These are phyloP conservation scores for Miichthys miiuy DNA, from an alignment of 2,797 vertebrate genomes.

Conservation along the genomic window DNA sequence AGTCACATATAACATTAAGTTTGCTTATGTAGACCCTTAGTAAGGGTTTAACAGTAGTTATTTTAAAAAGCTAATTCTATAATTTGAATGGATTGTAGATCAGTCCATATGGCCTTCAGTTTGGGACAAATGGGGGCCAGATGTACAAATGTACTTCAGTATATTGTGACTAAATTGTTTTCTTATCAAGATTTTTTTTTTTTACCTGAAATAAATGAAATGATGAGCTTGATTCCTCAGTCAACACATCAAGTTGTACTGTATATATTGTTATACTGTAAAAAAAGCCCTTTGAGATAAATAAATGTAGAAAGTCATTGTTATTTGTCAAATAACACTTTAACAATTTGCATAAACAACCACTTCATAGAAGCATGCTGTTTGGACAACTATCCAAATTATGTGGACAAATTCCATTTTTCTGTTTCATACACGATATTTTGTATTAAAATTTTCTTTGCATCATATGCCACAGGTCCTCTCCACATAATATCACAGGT, in stretches of 20 bases:
- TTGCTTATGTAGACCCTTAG: constrained; percentile 89
- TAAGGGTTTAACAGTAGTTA: constrained; percentile 31
- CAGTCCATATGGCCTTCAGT: constrained; percentile 83
- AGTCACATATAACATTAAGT: constrained; percentile 94
- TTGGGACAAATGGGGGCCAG: constrained; percentile 22
- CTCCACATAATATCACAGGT: constrained; percentile 22
- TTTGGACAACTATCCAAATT: constrained; percentile 14
- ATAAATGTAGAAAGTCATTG: constrained; percentile 43
- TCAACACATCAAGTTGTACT: constrained; percentile 52
- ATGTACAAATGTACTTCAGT: constrained; percentile 66
- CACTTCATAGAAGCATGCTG: neutral
- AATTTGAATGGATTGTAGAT: constrained; percentile 91
- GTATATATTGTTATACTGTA: constrained; percentile 69
- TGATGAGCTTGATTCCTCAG: constrained; percentile 47
- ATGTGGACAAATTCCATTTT: constrained; percentile 22
- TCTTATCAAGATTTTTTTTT: constrained; percentile 41
- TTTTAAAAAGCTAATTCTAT: constrained; percentile 58
- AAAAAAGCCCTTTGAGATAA: constrained; percentile 38
- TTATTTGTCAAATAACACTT: constrained; percentile 23
- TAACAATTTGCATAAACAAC: constrained; percentile 15
- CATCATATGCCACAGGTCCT: constrained; percentile 44
- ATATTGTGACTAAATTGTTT: constrained; percentile 46
- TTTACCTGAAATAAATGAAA: constrained; percentile 55
- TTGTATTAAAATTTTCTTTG: constrained; percentile 41
- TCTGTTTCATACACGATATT: constrained; percentile 43